These are phyloP conservation scores for Hartigia nigra DNA, from an alignment of 2,888 invertebrate species.

Conservation along the genomic window DNA sequence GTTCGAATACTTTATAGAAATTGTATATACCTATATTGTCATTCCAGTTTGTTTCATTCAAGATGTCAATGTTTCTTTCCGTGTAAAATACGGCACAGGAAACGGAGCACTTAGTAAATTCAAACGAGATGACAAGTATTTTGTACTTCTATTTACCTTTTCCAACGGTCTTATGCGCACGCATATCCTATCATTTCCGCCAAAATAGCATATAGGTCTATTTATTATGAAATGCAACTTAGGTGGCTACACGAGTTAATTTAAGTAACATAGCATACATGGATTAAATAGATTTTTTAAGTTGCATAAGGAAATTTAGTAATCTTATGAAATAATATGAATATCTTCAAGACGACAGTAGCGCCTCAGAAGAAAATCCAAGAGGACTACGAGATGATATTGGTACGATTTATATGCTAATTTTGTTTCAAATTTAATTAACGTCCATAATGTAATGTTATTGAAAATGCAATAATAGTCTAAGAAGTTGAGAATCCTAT, in stretches of 20 bases:
- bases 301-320: background rate
- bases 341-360: background rate
- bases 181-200: background rate
- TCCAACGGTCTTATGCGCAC: conserved; percentile 2
- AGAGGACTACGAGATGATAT: background rate
- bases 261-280: background rate
- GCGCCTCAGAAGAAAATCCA: background rate
- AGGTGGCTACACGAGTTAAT: background rate
- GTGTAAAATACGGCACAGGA: background rate
- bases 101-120: conserved; percentile 25
- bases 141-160: conserved; percentile 10
- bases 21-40: conserved; percentile 25
- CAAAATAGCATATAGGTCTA: background rate
- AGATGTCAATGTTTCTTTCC: conserved; percentile 9
- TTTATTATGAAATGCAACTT: background rate
- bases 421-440: background rate
- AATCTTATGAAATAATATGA: background rate
- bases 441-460: background rate
- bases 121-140: conserved; percentile 25
- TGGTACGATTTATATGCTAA: background rate
- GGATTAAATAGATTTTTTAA: background rate
- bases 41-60: conserved; percentile 11
- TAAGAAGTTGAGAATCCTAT: background rate
- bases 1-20: background rate
- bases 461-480: background rate